Evolutionary conservation across 1,140 invertebrate genomes (phyloP).

Genomic region (Chironomus tepperi): DNA sequence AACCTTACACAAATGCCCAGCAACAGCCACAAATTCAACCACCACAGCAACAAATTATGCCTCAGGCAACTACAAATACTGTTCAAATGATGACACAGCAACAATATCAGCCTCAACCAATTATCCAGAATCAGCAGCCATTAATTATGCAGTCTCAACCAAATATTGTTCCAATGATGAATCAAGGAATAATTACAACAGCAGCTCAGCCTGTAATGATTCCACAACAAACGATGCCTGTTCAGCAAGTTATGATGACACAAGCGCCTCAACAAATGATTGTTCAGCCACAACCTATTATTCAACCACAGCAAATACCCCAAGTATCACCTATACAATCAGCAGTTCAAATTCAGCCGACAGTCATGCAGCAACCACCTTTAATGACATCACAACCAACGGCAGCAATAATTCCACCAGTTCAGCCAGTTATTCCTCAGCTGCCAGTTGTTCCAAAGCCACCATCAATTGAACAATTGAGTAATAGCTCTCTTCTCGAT

Average conservation of each 20-base stretch:
- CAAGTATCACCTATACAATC: constrained; percentile 24
- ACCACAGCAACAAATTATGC: constrained; percentile 25
- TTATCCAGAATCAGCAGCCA: constrained; percentile 33
- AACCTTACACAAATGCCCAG: not conserved
- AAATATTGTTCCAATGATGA: not conserved
- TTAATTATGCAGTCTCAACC: constrained; percentile 32
- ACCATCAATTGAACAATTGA: constrained; percentile 28
- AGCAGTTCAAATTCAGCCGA: constrained; percentile 28
- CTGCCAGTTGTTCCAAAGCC: constrained; percentile 28
- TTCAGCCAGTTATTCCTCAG: constrained; percentile 31
- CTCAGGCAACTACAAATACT: not conserved
- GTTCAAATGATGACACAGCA: constrained; percentile 29
- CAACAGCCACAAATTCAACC: constrained; percentile 29
- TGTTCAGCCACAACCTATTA: constrained; percentile 27
- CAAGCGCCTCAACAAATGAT: constrained; percentile 27
- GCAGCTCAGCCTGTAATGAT: constrained; percentile 27
- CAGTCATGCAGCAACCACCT: constrained; percentile 32
- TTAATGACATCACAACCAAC: constrained; percentile 29
- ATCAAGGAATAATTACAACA: too few relatives aligned
- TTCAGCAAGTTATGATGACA: constrained; percentile 28
- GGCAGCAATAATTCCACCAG: constrained; percentile 32
- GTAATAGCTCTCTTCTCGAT: constrained; percentile 8
- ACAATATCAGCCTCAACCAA: too few relatives aligned
- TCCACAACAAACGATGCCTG: constrained; percentile 29
- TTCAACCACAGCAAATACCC: constrained; percentile 26